Conservation (phyloP, 2,888 invertebrate genomes). For the Drosophila robusta region DNA sequence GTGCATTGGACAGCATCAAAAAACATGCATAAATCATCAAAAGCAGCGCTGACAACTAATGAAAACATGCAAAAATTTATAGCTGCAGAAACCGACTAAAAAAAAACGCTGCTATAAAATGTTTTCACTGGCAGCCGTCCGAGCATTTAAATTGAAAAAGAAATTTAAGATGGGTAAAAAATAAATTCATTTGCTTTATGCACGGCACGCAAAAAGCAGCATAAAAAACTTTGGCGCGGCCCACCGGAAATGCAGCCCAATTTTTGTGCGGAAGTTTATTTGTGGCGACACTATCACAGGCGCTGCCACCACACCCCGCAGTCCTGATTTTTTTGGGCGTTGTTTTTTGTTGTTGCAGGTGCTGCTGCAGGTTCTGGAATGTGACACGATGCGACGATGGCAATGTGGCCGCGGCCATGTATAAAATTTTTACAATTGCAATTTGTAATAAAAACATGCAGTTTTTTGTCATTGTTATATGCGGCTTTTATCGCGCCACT, state of each 20-base stretch:
- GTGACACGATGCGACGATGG: slow-evolving; percentile 68
- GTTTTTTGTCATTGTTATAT: slow-evolving; percentile 76
- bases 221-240: slow-evolving; percentile 16
- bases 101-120: slow-evolving; percentile 25
- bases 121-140: slow-evolving; percentile 37
- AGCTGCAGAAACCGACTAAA: slow-evolving; percentile 55
- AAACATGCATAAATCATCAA: slow-evolving; percentile 80
- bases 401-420: slow-evolving; percentile 76
- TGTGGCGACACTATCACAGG: slow-evolving; percentile 72
- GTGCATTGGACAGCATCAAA: slow-evolving; percentile 56
- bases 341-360: slow-evolving; percentile 29
- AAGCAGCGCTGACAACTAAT: slow-evolving; percentile 77
- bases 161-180: slow-evolving; percentile 50
- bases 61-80: slow-evolving; percentile 79
- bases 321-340: not conserved
- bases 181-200: slow-evolving; percentile 76
- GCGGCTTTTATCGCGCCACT: slow-evolving; percentile 61
- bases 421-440: slow-evolving; percentile 80
- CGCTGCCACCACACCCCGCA: slow-evolving; percentile 23
- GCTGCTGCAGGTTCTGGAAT: slow-evolving; percentile 52
- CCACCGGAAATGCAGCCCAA: slow-evolving; percentile 69
- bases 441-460: slow-evolving; percentile 80
- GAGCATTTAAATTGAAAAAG: slow-evolving; percentile 71
- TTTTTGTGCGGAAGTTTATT: slow-evolving; percentile 79
- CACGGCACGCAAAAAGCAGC: slow-evolving; percentile 45